phyloP scores from a whole-genome alignment of 2,113 vertebrate genomes.

The Uria aalge region DNA sequence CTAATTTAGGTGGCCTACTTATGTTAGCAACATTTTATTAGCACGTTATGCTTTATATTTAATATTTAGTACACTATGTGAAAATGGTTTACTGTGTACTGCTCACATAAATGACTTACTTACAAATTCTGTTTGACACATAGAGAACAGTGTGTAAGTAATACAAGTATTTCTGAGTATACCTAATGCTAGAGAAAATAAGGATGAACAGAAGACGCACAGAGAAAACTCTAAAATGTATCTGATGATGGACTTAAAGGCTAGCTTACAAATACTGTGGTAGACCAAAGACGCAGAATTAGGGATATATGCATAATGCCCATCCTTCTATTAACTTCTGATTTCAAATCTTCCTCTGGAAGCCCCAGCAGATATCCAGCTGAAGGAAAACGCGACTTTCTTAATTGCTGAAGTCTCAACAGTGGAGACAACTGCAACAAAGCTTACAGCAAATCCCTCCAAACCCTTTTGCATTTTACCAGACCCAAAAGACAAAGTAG shows the following conservation, averaged over 20 bases:
- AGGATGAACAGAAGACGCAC: neutral
- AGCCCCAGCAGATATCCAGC: neutral
- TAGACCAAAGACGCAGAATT: neutral
- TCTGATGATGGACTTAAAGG: neutral
- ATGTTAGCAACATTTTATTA: slow-evolving; percentile 56
- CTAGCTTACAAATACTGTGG: neutral
- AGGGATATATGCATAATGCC: neutral
- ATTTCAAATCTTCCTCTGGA: neutral
- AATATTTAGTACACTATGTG: slow-evolving; percentile 49
- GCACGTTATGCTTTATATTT: slow-evolving; percentile 49
- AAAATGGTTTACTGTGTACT: slow-evolving; percentile 47
- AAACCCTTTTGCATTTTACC: neutral
- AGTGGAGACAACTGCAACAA: neutral
- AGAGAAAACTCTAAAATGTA: neutral
- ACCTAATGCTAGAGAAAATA: neutral
- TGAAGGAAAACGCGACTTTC: neutral
- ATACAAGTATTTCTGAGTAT: neutral
- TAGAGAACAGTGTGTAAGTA: neutral
- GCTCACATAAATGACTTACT: slow-evolving; percentile 39
- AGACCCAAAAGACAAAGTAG: neutral
- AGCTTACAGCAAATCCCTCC: neutral
- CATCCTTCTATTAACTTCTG: neutral
- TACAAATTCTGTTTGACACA: slow-evolving; percentile 48
- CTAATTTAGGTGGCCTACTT: slow-evolving; percentile 65
- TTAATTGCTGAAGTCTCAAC: neutral